A percentile compares a stretch with the other conserved stretches of the same genome.
These are phyloP conservation scores for Apogon talboti DNA, from an alignment of 2,797 vertebrate genomes.

Conservation along the genomic window DNA sequence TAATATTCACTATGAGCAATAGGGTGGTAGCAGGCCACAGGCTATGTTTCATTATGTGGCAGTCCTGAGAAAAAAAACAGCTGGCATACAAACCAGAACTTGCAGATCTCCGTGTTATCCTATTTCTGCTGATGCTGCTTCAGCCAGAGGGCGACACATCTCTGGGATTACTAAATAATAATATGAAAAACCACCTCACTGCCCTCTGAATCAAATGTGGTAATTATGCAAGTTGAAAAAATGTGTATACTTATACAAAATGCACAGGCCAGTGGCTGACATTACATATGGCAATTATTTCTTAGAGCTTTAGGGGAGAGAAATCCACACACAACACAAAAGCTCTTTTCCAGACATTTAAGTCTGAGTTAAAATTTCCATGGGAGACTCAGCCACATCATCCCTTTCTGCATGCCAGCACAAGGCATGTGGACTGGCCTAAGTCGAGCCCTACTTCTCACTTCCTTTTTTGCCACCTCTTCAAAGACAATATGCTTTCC, in stretches of 20 bases:
- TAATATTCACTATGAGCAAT: constrained; percentile 18
- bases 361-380: constrained; percentile 82
- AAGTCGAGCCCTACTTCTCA: constrained; percentile 61
- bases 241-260: constrained; percentile 55
- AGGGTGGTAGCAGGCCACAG: constrained; percentile 42
- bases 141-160: constrained; percentile 57
- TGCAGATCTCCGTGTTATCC: constrained; percentile 46
- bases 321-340: constrained; percentile 63
- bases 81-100: constrained; percentile 61
- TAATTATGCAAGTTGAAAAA: constrained; percentile 40
- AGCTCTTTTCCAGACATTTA: constrained; percentile 81
- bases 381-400: constrained; percentile 79
- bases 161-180: constrained; percentile 58
- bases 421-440: constrained; percentile 71
- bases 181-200: constrained; percentile 51
- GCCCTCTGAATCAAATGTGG: constrained; percentile 60
- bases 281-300: constrained; percentile 79
- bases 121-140: constrained; percentile 71
- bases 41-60: constrained; percentile 51
- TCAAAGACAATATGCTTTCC: constrained; percentile 72
- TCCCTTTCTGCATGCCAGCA: constrained; percentile 72
- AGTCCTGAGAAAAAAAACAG: constrained; percentile 40
- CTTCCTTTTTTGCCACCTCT: constrained; percentile 80
- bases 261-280: constrained; percentile 61
- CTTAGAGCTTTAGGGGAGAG: constrained; percentile 66